phyloP scores from a whole-genome alignment of 2,888 invertebrate species.

The Troides aeacus region DNA sequence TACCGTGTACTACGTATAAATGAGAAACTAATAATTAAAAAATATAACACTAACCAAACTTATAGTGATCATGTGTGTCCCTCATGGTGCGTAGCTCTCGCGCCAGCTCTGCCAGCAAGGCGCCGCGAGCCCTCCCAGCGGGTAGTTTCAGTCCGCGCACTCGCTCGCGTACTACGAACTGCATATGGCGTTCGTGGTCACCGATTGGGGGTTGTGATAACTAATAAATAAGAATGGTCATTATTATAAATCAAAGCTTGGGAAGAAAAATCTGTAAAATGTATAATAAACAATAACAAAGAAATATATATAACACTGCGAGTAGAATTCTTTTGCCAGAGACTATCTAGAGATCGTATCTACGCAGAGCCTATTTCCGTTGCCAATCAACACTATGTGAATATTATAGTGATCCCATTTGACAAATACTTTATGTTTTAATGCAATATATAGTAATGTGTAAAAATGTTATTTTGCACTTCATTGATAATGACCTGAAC shows the following conservation, averaged over 20 bases:
- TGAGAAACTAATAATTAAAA: background rate
- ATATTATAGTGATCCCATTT: too few species aligned
- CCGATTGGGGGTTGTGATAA: constrained; percentile 89
- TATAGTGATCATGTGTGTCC: constrained; percentile 89
- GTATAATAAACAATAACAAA: too few species aligned
- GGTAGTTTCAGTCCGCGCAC: constrained; percentile 89
- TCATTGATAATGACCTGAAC: too few species aligned
- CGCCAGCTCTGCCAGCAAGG: constrained; percentile 90
- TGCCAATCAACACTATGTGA: too few species aligned
- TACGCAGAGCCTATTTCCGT: too few species aligned
- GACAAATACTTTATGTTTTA: too few species aligned
- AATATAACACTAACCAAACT: constrained; percentile 52
- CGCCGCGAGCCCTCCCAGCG: constrained; percentile 89
- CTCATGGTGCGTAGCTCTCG: constrained; percentile 91
- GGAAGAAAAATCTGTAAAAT: background rate
- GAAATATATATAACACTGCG: too few species aligned
- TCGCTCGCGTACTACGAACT: constrained; percentile 91
- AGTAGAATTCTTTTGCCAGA: too few species aligned
- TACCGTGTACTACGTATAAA: background rate
- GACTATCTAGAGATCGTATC: too few species aligned
- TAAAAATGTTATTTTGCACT: too few species aligned
- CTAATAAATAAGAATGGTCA: constrained; percentile 53
- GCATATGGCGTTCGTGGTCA: constrained; percentile 91
- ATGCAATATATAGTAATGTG: too few species aligned
- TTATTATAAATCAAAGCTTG: background rate